Conservation (phyloP, 2,797 vertebrate species). For the Aldrovandia affinis region DNA sequence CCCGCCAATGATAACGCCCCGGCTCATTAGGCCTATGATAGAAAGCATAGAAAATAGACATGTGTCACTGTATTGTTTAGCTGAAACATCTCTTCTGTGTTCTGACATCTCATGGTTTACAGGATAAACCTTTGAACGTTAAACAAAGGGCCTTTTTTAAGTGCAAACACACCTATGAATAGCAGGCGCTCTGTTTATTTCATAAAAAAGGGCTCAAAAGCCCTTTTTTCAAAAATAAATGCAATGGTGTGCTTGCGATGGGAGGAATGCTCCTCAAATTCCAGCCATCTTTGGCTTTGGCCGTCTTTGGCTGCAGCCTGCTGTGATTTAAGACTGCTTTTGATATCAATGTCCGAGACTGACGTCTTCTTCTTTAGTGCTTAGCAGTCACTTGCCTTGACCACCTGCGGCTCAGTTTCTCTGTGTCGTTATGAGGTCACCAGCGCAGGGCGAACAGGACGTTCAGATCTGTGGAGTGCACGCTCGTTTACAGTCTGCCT, state of each 20-base stretch:
- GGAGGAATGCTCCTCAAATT: not conserved
- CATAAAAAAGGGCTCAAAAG: not conserved
- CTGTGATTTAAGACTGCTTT: constrained; percentile 42
- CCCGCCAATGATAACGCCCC: no score
- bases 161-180: not conserved
- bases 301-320: constrained; percentile 37
- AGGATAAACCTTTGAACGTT: not conserved
- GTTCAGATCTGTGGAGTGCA: constrained; percentile 7
- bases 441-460: constrained; percentile 28
- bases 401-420: constrained; percentile 30
- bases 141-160: not conserved
- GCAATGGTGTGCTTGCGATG: not conserved
- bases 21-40: no score
- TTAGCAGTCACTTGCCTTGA: constrained; percentile 28
- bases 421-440: constrained; percentile 44
- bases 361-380: constrained; percentile 25
- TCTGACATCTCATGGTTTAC: constrained; percentile 3
- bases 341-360: constrained; percentile 42
- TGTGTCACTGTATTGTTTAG: not conserved
- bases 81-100: not conserved
- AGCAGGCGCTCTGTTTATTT: not conserved
- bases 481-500: not conserved
- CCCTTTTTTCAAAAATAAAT: not conserved
- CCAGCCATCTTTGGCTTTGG: constrained; percentile 31
- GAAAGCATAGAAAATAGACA: not conserved